Evolutionary conservation across 2,888 invertebrate genomes (phyloP), one percentile per base, ranked within the genome.

Genomic region (Aphrophora alni): DNA sequence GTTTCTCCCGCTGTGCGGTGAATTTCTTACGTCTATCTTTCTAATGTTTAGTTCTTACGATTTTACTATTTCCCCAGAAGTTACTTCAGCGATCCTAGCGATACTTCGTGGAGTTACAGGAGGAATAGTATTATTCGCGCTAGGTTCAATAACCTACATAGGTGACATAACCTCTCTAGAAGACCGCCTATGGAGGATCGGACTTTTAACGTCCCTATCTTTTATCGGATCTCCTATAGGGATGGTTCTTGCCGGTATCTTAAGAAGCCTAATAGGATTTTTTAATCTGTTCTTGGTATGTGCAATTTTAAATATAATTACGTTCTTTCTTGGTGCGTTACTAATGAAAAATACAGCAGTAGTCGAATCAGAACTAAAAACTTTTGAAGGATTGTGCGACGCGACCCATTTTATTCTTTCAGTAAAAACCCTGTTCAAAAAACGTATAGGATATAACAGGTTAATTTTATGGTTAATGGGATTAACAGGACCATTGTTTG

Each of bases 1-100:
- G 72, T 77, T 83, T 51, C 68, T 83, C 24, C 84, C 84, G 33
- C 28, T 84, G 27, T 14, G 78, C 38, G 84, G 83, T 8, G 77
- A 82, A 24, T 77, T 82, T 5, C 2, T 81, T 33, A 77, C 77
- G 21, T 73, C 78, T 77, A 25, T 73, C 14, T 12, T 38, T 17
- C 75, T 80, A 24, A 25, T 77, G 14, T 12, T 81, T 14, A 76
- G 80, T 51, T 14, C 82, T 68, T 70, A 77, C 73, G 81, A 80
- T 75, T 84, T 83, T 82, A 25, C 24, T 1, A 69, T 80, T 72
- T 76, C 83, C 4, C 80, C 82, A n/a, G 38, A 71, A 14, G 12
- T 79, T 4, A 78, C 81, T 33, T 80, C 82, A 1, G 24, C 75
- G 44, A 7, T 69, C 21, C 70, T 81, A 44, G 72, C 81, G 2